These are phyloP conservation scores for Taeniopygia guttata DNA, from an alignment of 2,797 vertebrate species.

Conservation along the genomic window DNA sequence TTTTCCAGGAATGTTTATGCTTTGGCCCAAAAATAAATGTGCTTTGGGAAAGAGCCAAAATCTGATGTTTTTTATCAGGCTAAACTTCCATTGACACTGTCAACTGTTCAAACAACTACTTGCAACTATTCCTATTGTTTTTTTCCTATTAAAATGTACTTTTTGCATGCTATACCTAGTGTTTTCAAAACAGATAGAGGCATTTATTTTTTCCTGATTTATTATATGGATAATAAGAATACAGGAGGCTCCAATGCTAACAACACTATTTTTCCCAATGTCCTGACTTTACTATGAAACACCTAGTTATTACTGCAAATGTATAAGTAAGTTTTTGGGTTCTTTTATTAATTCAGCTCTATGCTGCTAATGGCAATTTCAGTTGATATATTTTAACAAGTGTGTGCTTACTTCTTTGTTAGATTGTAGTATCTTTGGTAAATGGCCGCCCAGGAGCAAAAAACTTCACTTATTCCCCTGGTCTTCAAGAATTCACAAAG, in stretches of 20 bases:
- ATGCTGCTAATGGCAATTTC: background rate
- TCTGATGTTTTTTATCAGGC: background rate
- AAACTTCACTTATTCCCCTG: constrained; percentile 86
- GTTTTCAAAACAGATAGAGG: background rate
- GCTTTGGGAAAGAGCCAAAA: constrained; percentile 42
- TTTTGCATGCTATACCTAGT: background rate
- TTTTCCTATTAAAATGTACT: background rate
- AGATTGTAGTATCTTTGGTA: constrained; percentile 90
- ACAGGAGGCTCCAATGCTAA: background rate
- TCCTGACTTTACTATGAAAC: background rate
- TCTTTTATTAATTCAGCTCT: background rate
- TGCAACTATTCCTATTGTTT: background rate
- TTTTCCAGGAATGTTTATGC: constrained; percentile 57
- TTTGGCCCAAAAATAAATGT: constrained; percentile 55
- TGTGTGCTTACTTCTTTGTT: background rate
- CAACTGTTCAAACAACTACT: background rate
- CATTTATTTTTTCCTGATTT: rapidly evolving
- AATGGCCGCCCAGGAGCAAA: constrained; percentile 88
- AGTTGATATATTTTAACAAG: background rate
- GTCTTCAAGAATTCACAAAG: constrained; percentile 87
- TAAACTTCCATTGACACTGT: constrained; percentile 7
- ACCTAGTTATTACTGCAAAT: background rate
- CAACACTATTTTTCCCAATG: background rate
- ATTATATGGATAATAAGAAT: background rate
- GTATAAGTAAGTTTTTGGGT: background rate